Evolutionary conservation across 1,140 invertebrate genomes (phyloP).

Genomic region (Penaeus vannamei): DNA sequence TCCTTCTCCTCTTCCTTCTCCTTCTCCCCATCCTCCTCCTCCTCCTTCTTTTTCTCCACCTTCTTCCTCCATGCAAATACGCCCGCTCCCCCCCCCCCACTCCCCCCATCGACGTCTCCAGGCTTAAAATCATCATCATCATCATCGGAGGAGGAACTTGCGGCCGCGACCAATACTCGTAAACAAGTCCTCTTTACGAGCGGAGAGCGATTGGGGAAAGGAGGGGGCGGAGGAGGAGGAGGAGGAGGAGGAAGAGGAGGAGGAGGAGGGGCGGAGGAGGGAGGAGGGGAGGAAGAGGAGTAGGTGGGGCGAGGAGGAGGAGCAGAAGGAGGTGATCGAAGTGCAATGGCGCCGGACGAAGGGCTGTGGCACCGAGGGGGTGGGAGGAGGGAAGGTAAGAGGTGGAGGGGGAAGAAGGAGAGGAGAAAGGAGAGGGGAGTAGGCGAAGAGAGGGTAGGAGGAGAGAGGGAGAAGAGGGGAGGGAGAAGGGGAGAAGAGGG

Average conservation of each 20-base stretch:
- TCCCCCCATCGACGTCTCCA: background rate
- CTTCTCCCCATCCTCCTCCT: background rate
- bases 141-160: too few species aligned
- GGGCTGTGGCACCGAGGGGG: constrained; percentile 8
- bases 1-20: background rate
- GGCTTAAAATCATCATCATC: too few species aligned
- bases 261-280: too few species aligned
- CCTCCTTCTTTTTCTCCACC: too few species aligned
- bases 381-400: background rate
- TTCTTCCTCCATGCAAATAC: constrained; percentile 14
- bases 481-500: background rate
- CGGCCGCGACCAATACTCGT: background rate
- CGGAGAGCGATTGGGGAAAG: background rate
- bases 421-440: background rate
- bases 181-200: constrained; percentile 50
- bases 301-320: background rate
- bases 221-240: background rate
- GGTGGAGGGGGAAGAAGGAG: background rate
- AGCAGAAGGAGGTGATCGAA: constrained; percentile 26
- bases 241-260: too few species aligned
- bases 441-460: background rate
- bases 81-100: background rate
- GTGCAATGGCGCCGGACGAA: constrained; percentile 52
- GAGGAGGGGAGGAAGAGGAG: too few species aligned
- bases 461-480: background rate